Conservation (phyloP, 1,140 invertebrate species). For the Caenorhabditis briggsae region DNA sequence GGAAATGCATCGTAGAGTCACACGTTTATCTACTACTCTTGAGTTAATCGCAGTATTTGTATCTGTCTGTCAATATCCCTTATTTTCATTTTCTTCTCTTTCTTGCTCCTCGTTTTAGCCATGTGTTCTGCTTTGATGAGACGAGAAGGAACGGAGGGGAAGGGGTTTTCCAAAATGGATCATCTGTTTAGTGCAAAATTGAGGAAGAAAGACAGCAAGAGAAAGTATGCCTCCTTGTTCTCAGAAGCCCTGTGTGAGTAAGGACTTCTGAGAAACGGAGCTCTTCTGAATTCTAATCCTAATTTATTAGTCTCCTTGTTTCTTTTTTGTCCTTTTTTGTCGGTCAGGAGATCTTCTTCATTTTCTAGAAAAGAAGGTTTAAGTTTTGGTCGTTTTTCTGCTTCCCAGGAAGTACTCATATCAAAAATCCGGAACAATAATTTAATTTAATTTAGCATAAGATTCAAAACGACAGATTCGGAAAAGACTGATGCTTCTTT, state of each 20-base stretch:
- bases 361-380: neutral
- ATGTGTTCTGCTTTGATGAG: neutral
- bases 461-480: no score
- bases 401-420: no score
- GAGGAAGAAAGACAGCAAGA: neutral
- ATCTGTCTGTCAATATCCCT: neutral
- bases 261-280: no score
- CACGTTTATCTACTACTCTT: constrained; percentile 20
- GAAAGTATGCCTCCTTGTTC: neutral
- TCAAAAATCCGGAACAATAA: no score
- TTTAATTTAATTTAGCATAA: no score
- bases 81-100: no score
- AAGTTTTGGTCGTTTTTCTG: neutral
- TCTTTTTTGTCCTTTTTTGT: neutral
- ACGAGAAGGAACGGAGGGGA: neutral
- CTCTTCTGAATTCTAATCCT: constrained; percentile 19
- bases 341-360: neutral
- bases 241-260: no score
- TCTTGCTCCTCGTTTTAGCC: neutral
- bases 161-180: neutral
- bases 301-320: neutral
- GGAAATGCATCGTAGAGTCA: neutral
- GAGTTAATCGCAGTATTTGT: constrained; percentile 29
- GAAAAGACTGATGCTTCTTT: no score
- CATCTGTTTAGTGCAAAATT: constrained; percentile 19